Evolutionary conservation across 2,888 invertebrate genomes (phyloP).

Genomic region (Limnephilus lunatus): DNA sequence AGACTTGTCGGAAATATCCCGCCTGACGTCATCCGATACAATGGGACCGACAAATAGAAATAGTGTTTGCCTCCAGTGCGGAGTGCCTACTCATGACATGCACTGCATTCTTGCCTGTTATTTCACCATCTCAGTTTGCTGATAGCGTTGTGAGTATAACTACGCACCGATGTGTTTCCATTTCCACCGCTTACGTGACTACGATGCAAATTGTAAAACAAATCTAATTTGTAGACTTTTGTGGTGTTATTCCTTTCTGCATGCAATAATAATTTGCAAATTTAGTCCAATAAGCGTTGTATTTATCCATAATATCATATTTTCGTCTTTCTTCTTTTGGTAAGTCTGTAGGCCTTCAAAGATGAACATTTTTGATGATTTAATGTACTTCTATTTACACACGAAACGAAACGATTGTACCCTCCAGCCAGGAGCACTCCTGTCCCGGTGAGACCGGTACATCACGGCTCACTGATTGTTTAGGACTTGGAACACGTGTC

Average conservation of each 20-base stretch:
- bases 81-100: not conserved
- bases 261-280: not conserved
- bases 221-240: not conserved
- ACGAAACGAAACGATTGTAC: too few relatives aligned
- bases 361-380: not conserved
- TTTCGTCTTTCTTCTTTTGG: too few relatives aligned
- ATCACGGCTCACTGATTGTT: too few relatives aligned
- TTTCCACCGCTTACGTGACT: not conserved
- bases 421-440: too few relatives aligned
- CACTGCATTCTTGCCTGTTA: not conserved
- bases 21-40: not conserved
- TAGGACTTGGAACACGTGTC: too few relatives aligned
- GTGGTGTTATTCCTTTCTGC: not conserved
- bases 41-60: not conserved
- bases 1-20: not conserved
- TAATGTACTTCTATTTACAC: too few relatives aligned
- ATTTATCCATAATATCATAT: too few relatives aligned
- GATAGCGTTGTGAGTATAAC: not conserved
- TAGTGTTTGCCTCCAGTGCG: not conserved
- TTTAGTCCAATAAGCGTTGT: not conserved
- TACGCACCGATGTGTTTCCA: not conserved
- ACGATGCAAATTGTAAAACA: not conserved
- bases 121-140: not conserved
- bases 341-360: not conserved
- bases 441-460: too few relatives aligned